Base-by-base conservation (phyloP, 2,888 invertebrate species). In the Esperia sulphurella region DNA sequence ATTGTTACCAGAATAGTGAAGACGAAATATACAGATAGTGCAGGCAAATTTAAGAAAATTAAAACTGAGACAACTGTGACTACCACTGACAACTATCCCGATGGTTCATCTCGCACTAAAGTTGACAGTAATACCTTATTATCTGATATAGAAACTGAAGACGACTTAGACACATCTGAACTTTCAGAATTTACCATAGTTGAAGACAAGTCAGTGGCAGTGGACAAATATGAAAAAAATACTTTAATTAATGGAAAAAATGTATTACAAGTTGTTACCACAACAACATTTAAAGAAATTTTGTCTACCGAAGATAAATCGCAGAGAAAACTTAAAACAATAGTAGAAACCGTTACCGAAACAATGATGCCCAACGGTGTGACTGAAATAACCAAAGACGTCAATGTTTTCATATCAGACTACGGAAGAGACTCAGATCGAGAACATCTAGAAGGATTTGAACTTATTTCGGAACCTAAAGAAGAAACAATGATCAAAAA, bases 51-150 rank as follows among this genome's bases (percentile, higher is more conserved):
- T 10, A 75, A 62, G 49, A 90, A 89, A 65, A 50, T 88, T 14
- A 90, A 90, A 54, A 87, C 75, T 8, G 71, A 75, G 0, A 82
- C 78, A 10, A 74, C 71, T 14, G 59, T 81, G 0, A 84, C 81
- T 8, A 88, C 84, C 8, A 85, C 81, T 29, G 89, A 90, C 54
- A 71, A 75, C 45, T 89, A 83, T 54, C 89, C 90, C 13, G 90
- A 90, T 54, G 86, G 89, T 37, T 88, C 88, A 7, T 79, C 83
- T 8, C 75, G 70, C 31, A 81, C 82, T 1, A 84, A 83, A 59
- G 71, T 84, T 21, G 88, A 89, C 43, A 81, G 72, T 30, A 86
- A 74, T 53, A 83, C 83, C 8, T 71, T 78, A 29, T 58, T 90
- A 37, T 73, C 73, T 14, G 85, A 89, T 54, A 75, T 86, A 46